Percentiles rank a stretch among this genome's conserved stretches.
phyloP scores from a whole-genome alignment of 2,888 invertebrate species.

The Dynastes maya region DNA sequence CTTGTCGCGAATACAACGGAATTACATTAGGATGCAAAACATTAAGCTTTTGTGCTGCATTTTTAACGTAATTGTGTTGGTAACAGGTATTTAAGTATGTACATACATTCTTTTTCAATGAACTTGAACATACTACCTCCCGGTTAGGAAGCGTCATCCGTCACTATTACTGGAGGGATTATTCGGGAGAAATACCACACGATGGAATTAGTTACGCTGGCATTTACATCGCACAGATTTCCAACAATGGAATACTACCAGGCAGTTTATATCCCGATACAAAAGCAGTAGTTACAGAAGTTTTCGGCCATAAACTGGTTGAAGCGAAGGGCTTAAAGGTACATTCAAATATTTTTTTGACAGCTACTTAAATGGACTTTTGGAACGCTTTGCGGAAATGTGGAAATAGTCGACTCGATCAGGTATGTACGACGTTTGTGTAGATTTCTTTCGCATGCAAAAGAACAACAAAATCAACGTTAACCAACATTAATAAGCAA shows the following conservation, averaged over 20 bases:
- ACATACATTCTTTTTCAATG: background rate
- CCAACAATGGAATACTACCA: background rate
- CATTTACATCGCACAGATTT: background rate
- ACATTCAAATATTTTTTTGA: background rate
- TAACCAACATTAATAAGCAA: no score
- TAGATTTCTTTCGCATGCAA: no score
- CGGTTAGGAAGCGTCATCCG: background rate
- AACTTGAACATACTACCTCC: background rate
- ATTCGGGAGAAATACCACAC: background rate
- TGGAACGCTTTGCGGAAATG: no score
- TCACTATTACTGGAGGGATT: constrained; percentile 2
- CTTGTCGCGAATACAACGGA: no score
- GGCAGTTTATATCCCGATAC: background rate
- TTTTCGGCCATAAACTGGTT: background rate
- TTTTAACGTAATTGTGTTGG: background rate
- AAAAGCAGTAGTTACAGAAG: background rate
- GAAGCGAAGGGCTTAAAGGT: background rate
- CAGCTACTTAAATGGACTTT: no score
- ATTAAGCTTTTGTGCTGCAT: background rate
- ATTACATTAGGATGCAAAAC: no score
- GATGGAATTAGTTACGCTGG: background rate
- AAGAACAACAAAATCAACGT: no score
- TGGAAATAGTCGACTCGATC: no score
- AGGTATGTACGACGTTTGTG: no score
- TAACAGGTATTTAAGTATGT: background rate